Conservation (phyloP, 2,797 vertebrate species). For the Somateria mollissima region DNA sequence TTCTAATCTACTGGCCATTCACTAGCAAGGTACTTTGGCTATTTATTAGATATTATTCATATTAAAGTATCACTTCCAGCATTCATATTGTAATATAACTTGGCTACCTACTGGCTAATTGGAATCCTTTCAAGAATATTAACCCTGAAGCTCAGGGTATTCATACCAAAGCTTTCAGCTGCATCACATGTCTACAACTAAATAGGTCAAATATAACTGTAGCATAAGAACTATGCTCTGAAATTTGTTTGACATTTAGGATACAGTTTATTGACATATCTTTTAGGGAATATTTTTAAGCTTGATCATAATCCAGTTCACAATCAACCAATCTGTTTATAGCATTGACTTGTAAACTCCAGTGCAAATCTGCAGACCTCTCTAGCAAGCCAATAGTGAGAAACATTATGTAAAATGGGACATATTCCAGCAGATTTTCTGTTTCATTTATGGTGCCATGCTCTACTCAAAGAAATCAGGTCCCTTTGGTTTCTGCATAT, state of each 20-base stretch:
- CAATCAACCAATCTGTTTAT: not conserved
- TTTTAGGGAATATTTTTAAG: not conserved
- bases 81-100: not conserved
- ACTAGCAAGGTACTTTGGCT: not conserved
- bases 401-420: not conserved
- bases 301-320: not conserved
- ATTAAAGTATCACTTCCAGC: not conserved
- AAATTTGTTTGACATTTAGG: not conserved
- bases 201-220: not conserved
- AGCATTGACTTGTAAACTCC: not conserved
- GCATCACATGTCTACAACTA: not conserved
- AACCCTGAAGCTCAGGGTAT: not conserved
- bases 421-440: constrained; percentile 10
- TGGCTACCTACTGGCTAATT: not conserved
- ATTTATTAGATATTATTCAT: not conserved
- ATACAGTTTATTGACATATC: not conserved
- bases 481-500: not conserved
- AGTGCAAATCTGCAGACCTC: not conserved
- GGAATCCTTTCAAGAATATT: not conserved
- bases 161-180: not conserved
- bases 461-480: not conserved
- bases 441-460: not conserved
- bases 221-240: not conserved
- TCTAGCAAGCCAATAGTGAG: not conserved
- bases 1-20: not conserved